Evolutionary conservation across 2,113 vertebrate genomes (phyloP).

Genomic region (Pyxicephalus adspersus): DNA sequence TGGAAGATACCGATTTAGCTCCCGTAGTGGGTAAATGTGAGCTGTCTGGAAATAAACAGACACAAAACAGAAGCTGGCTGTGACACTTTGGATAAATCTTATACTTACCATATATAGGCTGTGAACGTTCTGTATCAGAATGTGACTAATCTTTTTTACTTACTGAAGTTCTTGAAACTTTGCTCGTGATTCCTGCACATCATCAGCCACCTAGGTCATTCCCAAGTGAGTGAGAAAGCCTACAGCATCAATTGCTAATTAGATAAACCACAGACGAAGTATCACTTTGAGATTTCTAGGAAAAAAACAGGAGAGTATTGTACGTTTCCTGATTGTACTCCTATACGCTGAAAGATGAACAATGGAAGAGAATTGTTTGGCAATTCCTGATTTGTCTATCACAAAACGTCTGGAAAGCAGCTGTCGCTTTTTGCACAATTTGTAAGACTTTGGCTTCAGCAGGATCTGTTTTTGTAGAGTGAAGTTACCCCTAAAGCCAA

Average conservation of each 20-base stretch:
- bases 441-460: no score
- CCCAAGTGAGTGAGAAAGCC: constrained; percentile 7
- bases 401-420: background rate
- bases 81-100: constrained; percentile 33
- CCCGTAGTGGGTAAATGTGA: constrained; percentile 6
- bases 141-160: constrained; percentile 32
- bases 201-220: constrained; percentile 20
- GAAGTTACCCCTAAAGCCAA: no score
- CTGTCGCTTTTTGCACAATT: background rate
- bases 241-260: constrained; percentile 43
- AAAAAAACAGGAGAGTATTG: background rate
- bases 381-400: background rate
- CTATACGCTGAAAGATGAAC: constrained; percentile 29
- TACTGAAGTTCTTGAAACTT: constrained; percentile 2
- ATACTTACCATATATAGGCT: constrained; percentile 43
- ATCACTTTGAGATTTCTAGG: background rate
- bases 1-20: background rate
- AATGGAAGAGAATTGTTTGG: background rate
- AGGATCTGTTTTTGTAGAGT: no score
- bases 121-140: constrained; percentile 13
- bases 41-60: constrained; percentile 49
- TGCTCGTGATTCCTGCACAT: constrained; percentile 20
- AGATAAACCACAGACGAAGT: constrained; percentile 11
- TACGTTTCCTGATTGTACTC: constrained; percentile 24
- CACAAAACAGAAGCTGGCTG: constrained; percentile 33